These are phyloP conservation scores for Lycaena phlaeas DNA, from an alignment of 2,888 invertebrate genomes.

Conservation along the genomic window DNA sequence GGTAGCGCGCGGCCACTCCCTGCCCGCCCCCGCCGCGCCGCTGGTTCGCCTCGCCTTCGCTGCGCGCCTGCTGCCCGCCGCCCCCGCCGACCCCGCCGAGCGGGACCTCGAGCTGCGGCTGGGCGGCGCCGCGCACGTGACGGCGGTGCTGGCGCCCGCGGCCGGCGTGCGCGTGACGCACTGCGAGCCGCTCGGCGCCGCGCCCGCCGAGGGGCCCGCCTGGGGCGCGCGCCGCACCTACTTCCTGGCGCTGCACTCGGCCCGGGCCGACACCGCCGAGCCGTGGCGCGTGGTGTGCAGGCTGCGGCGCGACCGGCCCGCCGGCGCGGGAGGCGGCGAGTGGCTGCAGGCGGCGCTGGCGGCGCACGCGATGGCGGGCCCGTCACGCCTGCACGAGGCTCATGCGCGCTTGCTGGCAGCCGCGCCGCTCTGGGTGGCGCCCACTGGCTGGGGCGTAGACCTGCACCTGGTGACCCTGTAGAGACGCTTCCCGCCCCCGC, in stretches of 20 bases:
- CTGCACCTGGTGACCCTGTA: conserved; percentile 62
- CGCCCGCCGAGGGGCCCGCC: conserved; percentile 19
- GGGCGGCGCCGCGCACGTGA: conserved; percentile 24
- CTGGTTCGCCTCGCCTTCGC: conserved; percentile 61
- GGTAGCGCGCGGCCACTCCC: conserved; percentile 38
- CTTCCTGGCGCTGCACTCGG: conserved; percentile 24
- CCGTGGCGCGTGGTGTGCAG: conserved; percentile 11
- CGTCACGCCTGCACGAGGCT: conserved; percentile 53
- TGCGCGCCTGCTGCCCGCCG: conserved; percentile 1
- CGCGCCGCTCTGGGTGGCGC: conserved; percentile 77
- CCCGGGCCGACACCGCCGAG: conserved; percentile 11
- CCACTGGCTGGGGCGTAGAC: conserved; percentile 80
- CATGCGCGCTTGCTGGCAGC: conserved; percentile 67
- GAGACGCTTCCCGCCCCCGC: background rate
- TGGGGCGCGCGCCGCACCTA: conserved; percentile 27
- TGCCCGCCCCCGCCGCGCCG: conserved; percentile 17
- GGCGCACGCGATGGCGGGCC: conserved; percentile 73
- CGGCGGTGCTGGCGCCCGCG: conserved; percentile 36
- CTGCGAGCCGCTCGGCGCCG: conserved; percentile 24
- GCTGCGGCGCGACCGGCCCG: conserved; percentile 27
- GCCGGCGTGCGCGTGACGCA: conserved; percentile 15
- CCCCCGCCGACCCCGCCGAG: conserved; percentile 58
- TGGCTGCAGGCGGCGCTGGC: conserved; percentile 72
- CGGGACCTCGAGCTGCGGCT: conserved; percentile 49
- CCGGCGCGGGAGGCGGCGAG: conserved; percentile 34